Evolutionary conservation across 2,888 invertebrate genomes (phyloP).

Genomic region (Drosophila nigricruria): DNA sequence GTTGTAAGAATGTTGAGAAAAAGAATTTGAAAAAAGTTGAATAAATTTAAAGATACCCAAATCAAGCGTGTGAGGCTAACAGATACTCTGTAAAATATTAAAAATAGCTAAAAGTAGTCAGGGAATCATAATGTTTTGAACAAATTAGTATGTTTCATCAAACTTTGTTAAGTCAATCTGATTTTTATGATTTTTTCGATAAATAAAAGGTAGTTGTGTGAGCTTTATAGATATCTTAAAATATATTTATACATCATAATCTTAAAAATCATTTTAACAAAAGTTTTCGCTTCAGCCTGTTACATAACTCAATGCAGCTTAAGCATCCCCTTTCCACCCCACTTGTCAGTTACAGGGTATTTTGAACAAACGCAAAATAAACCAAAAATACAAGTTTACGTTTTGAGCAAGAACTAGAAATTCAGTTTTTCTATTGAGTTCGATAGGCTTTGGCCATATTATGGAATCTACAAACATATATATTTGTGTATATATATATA

Average conservation of each 20-base stretch:
- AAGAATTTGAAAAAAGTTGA: neutral
- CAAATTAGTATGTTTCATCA: too few species aligned
- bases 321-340: neutral
- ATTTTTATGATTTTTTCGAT: too few species aligned
- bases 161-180: too few species aligned
- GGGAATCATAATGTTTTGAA: too few species aligned
- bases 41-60: neutral
- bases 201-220: too few species aligned
- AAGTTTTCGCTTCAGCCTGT: too few species aligned
- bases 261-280: too few species aligned
- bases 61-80: neutral
- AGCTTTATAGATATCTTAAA: too few species aligned
- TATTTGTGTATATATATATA: conserved; percentile 17
- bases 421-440: conserved; percentile 61
- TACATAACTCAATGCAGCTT: neutral
- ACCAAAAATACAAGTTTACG: conserved; percentile 55
- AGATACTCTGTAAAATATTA: neutral
- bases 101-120: too few species aligned
- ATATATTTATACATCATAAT: too few species aligned
- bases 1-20: too few species aligned
- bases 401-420: conserved; percentile 34
- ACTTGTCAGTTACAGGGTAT: conserved; percentile 27
- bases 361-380: conserved; percentile 26
- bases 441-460: conserved; percentile 56
- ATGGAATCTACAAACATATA: conserved; percentile 14